Base-by-base conservation (phyloP, 2,888 invertebrate species). In the Acleris sparsana region DNA sequence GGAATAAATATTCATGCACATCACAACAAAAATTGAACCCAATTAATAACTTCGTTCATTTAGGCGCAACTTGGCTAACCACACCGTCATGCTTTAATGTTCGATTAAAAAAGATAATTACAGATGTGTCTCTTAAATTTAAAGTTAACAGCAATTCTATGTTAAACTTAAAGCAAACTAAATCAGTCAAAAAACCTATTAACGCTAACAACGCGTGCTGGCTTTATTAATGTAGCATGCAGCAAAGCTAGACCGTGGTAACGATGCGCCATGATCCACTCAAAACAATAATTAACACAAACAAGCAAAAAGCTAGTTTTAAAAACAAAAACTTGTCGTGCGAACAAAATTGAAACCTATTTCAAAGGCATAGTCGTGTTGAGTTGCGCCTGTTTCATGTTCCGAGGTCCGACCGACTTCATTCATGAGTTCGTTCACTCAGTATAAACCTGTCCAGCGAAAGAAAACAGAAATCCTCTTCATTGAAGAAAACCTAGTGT, bases 401-500 rank as follows among this genome's bases (percentile, higher is more conserved):
- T 25, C 25, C 22, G 22, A 22, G 22, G 22, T 79, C 74, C 75
- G 73, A 68, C 49, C 64, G 71, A 73, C 70, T 79, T 77, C 78
- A 76, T 80, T 81, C 76, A 80, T 70, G 74, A 79, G 76, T 76
- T 75, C 73, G 69, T 79, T 76, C 57, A 53, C 59, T 51, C 58
- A 49, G 43, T 46, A 53, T 67, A 74, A 74, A 73, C 51, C 43
- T 39, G 57, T 49, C 46, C 56, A 16, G 7, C 20, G 25, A 51
- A 48, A 57, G 46, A 62, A 59, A 64, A 69, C 63, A 70, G 68
- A 82, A 82, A 76, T 78, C 77, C 76, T 76, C 72, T 79, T 81
- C 82, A 80, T 82, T 84, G 79, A 84, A 78, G 81, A 78, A 77
- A 80, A 77, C 71, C 77, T 78, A 77, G 80, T 80, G 79, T 82